Percentiles rank a stretch among this genome's conserved stretches.
Evolutionary conservation across 2,797 vertebrate species (phyloP).

Genomic region (Pseudochaenichthys georgianus): DNA sequence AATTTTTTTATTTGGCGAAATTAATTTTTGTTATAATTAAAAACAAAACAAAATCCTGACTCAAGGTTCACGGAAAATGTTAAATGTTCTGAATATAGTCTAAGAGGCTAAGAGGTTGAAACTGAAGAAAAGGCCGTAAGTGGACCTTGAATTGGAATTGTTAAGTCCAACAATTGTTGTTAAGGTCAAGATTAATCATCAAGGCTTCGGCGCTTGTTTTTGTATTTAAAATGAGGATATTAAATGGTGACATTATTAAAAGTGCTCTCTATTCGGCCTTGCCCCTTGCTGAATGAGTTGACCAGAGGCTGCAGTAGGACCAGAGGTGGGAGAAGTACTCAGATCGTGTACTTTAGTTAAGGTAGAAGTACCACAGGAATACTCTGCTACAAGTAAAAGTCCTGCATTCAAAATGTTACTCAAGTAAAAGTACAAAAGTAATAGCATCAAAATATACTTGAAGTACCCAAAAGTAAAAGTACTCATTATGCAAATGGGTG

Average conservation of each 20-base stretch:
- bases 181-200: background rate
- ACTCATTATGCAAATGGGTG: too few species aligned
- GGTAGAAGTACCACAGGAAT: too few species aligned
- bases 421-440: too few species aligned
- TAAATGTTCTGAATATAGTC: background rate
- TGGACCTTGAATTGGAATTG: background rate
- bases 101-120: background rate
- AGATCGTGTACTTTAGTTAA: too few species aligned
- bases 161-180: background rate
- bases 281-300: background rate
- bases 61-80: background rate
- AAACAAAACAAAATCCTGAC: background rate
- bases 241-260: background rate
- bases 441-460: too few species aligned
- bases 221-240: background rate
- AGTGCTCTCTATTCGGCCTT: background rate
- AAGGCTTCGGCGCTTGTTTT: background rate
- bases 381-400: too few species aligned
- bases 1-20: background rate
- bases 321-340: too few species aligned
- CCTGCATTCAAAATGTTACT: too few species aligned
- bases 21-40: background rate
- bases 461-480: too few species aligned
- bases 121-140: background rate
- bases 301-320: too few species aligned